Evolutionary conservation across 2,113 vertebrate species (phyloP), one percentile per base, ranked within the genome.

Genomic region (Melanerpes aurifrons): DNA sequence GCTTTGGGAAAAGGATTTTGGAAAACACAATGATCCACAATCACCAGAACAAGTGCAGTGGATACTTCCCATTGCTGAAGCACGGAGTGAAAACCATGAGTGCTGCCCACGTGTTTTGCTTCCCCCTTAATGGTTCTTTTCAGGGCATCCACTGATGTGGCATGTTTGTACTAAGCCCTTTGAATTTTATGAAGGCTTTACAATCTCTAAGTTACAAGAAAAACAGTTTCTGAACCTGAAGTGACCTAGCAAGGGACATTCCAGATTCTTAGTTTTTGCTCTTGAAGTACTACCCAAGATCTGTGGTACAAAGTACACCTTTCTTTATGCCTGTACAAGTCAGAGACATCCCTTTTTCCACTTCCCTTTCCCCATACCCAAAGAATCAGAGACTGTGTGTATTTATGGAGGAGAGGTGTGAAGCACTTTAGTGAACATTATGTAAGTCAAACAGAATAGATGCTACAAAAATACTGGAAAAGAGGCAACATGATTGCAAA

Each of bases 401-500:
- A 93, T 86, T 90, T 93, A 80, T 25, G 72, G 82, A 76, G 73
- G 61, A 86, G 25, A 85, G 35, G 69, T 0, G 1, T 79, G 84
- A 93, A 86, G 77, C 43, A 82, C 48, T 89, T 92, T 35, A 87
- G 43, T 47, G 56, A 70, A 29, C 68, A 77, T 89, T 82, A 76
- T 1, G 3, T 82, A 91, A 87, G 11, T 7, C 57, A 89, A 89
- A 72, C 17, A 62, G 80, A 88, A 90, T 0, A 74, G 74, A 81
- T 91, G n/a, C 54, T 74, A 82, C 50, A 82, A 76, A 87, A 92
- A 82, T 43, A 87, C 47, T 45, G 57, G 21, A 73, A 82, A 87
- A 89, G 35, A 90, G 56, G 67, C 45, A 85, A 70, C 14, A 29
- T 2, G 6, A 82, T 85, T 4, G 11, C 89, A 89, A 91, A 78